Evolutionary conservation across 2,888 invertebrate species (phyloP).

Genomic region (Calliscelio sp.): DNA sequence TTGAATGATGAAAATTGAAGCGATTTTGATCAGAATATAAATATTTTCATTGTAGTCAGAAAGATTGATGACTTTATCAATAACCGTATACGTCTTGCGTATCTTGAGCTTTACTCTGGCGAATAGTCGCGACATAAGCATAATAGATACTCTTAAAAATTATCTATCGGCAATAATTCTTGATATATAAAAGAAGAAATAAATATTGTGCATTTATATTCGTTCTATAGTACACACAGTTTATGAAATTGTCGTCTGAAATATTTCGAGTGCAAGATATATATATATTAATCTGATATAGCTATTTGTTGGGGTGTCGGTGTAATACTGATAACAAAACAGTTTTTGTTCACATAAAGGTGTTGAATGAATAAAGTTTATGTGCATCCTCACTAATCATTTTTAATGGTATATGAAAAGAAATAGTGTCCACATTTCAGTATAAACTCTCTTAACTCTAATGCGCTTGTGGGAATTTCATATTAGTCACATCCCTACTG

Average conservation of each 20-base stretch:
- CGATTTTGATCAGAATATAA: conserved; percentile 3
- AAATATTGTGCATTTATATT: neutral
- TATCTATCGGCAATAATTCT: conserved; percentile 6
- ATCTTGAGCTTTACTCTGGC: conserved; percentile 20
- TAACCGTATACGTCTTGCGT: conserved; percentile 16
- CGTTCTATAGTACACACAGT: neutral
- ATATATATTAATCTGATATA: neutral
- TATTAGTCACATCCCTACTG: conserved; percentile 38
- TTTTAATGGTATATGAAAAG: conserved; percentile 27
- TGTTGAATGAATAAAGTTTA: conserved; percentile 24
- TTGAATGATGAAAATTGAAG: too few species aligned
- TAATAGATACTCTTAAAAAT: conserved; percentile 20
- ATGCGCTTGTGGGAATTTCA: conserved; percentile 42
- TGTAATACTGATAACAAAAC: neutral
- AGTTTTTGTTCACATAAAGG: neutral
- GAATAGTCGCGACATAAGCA: conserved; percentile 8
- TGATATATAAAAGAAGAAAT: neutral
- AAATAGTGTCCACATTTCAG: conserved; percentile 7
- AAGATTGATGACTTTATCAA: conserved; percentile 27
- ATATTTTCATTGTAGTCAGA: conserved; percentile 22
- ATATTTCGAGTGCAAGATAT: neutral
- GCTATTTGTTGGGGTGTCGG: too few species aligned
- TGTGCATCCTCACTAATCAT: conserved; percentile 6
- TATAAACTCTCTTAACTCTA: conserved; percentile 36
- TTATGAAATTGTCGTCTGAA: neutral